Conservation (phyloP, 2,113 vertebrate genomes). For the Spheniscus mendiculus region DNA sequence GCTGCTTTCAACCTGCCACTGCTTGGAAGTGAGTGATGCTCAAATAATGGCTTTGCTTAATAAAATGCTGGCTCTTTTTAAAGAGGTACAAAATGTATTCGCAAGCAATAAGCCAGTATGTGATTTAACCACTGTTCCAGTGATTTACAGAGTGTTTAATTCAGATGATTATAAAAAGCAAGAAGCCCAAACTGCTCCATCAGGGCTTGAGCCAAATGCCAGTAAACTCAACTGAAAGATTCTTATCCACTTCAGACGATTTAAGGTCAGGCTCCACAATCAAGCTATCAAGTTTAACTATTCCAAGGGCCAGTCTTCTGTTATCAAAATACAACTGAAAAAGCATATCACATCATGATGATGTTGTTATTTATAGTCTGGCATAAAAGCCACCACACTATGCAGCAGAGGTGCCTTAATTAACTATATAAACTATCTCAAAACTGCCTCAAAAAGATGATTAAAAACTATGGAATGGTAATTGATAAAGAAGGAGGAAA, state of each 20-base stretch:
- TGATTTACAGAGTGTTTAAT: not conserved
- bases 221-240: not conserved
- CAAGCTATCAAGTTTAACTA: not conserved
- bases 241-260: not conserved
- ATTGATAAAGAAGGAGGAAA: not conserved
- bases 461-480: not conserved
- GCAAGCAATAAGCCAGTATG: not conserved
- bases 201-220: not conserved
- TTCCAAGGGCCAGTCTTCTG: not conserved
- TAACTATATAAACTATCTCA: not conserved
- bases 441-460: not conserved
- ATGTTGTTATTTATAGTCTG: not conserved
- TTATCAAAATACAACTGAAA: not conserved
- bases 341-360: not conserved
- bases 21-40: not conserved
- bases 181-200: not conserved
- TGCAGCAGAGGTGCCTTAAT: not conserved
- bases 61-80: not conserved
- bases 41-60: not conserved
- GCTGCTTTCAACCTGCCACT: constrained; percentile 24
- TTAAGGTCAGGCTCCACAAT: not conserved
- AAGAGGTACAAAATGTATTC: not conserved
- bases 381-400: not conserved
- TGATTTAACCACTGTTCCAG: not conserved
- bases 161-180: not conserved